Evolutionary conservation across 2,113 vertebrate genomes (phyloP), one percentile per base, ranked within the genome.

Genomic region (Tenebrosternarchus preto): DNA sequence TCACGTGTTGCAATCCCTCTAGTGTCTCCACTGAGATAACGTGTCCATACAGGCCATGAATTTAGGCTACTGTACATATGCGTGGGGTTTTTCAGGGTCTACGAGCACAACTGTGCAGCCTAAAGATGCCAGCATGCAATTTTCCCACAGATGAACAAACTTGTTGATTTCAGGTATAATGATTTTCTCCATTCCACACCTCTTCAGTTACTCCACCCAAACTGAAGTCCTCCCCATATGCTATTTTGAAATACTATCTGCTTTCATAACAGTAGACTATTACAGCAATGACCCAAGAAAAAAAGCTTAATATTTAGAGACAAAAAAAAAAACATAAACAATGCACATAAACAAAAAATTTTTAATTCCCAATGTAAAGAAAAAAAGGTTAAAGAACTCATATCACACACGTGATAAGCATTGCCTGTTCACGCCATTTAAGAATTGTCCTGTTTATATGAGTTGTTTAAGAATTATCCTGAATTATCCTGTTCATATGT

Each of bases 1-100:
- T 56, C 46, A 53, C 9, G 39, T 63, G 25, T 64, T 66, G 25
- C 59, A 67, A 67, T 69, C 12, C 11, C 11, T 64, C 66, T 39
- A 71, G 29, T 70, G 71, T 22, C n/a, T 61, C 39, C 20, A 61
- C 36, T 19, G 9, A 67, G 24, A 39, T 3, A 36, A 63, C 66
- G 20, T 7, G 82, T 80, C 73, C 74, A 77, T 31, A 77, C 82
- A 84, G 31, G 78, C 69, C 68, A 68, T 72, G 31, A 66, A 70
- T 31, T 72, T 16, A 66, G 50, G 16, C 43, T 55, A 39, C 15
- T 74, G 22, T 20, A 17, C 31, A 79, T 63, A 63, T 20, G 31
- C 27, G 56, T n/a, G 20, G 2, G 6, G 36, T 22, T 27, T 67
- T 19, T 64, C 61, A 31, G 20, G 4, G 64, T 22, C 64, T 39